Evolutionary conservation across 2,888 invertebrate genomes (phyloP).

Genomic region (Camponotus fellah): DNA sequence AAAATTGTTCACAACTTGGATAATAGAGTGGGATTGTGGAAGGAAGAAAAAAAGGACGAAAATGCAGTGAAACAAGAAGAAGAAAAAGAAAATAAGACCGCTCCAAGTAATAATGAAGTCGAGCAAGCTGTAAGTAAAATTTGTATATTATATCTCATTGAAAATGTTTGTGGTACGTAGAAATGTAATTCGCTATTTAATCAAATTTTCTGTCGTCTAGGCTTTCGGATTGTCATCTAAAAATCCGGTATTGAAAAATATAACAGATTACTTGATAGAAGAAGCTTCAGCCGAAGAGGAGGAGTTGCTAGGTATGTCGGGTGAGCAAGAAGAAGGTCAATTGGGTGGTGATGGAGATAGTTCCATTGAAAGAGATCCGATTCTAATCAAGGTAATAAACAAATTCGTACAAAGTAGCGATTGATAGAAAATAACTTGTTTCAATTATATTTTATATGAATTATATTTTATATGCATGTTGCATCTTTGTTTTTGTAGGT

Average conservation of each 20-base stretch:
- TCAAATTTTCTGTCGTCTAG: slow-evolving; percentile 73
- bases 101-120: slow-evolving; percentile 75
- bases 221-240: slow-evolving; percentile 92
- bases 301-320: slow-evolving; percentile 92
- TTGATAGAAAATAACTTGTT: not conserved
- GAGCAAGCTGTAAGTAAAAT: slow-evolving; percentile 80
- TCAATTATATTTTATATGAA: slow-evolving; percentile 25
- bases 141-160: not conserved
- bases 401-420: not conserved
- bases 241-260: slow-evolving; percentile 98
- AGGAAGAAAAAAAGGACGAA: slow-evolving; percentile 86
- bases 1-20: slow-evolving; percentile 97
- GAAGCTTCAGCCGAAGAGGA: slow-evolving; percentile 99
- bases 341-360: slow-evolving; percentile 86
- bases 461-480: not conserved
- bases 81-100: slow-evolving; percentile 75
- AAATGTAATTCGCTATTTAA: not conserved
- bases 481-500: slow-evolving; percentile 82
- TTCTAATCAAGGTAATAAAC: slow-evolving; percentile 89
- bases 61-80: slow-evolving; percentile 71
- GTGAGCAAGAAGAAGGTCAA: slow-evolving; percentile 87
- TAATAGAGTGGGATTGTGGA: slow-evolving; percentile 94
- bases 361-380: slow-evolving; percentile 91
- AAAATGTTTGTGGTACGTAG: not conserved
- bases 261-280: slow-evolving; percentile 98